Evolutionary conservation across 1,140 invertebrate genomes (phyloP), one percentile per base, ranked within the genome.

Genomic region (Andricus grossulariae): DNA sequence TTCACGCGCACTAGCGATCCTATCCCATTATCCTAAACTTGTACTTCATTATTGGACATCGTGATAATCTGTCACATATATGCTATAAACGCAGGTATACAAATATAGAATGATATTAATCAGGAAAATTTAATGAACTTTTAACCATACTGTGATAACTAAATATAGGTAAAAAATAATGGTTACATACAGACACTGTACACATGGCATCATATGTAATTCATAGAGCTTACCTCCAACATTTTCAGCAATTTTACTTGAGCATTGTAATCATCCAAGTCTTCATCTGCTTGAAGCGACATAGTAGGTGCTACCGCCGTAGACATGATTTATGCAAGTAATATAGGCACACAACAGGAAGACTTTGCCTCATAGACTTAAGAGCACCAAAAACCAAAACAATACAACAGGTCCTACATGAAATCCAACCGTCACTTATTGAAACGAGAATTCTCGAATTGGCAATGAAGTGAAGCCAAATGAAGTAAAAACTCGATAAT

Each of bases 231-330:
- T 78, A 90, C 89, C 82, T 90, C 89, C 8, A 90, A 74, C 66
- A 85, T 80, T 83, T 89, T 87, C 18, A 90, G 81, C 19, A 90
- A 73, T 80, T 88, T 90, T 4, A 85, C 87, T 79, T 88, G 87
- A 16, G 83, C 82, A 57, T 83, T 82, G n/a, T 74, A 83, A 21
- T 88, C 86, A 25, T 87, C 89, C 0, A 80, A 21, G n/a, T 87
- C 87, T 32, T 91, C 88, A 0, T 87, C 85, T 19, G 71, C 79
- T 39, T 86, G 78, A 54, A 85, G 21, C 10, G 79, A 80, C 71
- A 74, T 81, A 0, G 60, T 66, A 8, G 60, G 39, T 50, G 87
- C 86, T 1, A 82, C 49, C 32, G 85, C 84, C 10, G 83, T 81
- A 18, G 79, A 71, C 85, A 86, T 88, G 25, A 39, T 60, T 10